phyloP scores from a whole-genome alignment of 2,888 invertebrate species.

The Apamea sordens region DNA sequence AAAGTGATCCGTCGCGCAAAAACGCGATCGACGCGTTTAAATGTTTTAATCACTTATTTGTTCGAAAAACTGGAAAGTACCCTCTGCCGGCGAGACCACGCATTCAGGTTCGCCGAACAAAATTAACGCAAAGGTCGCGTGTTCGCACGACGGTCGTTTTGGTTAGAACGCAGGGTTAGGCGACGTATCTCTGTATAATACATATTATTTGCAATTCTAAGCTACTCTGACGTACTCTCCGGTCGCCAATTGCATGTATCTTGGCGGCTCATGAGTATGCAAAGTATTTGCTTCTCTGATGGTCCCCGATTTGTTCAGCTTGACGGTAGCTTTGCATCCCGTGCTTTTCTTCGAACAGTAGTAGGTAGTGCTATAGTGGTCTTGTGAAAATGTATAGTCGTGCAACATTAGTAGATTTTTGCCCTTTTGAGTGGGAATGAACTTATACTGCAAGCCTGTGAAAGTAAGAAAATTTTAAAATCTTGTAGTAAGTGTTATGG shows the following conservation, averaged over 20 bases:
- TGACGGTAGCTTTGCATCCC: constrained; percentile 66
- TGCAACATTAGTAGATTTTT: constrained; percentile 61
- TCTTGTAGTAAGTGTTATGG: neutral
- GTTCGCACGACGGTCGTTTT: neutral
- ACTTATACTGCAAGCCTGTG: constrained; percentile 51
- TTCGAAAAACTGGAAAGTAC: neutral
- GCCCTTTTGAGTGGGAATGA: constrained; percentile 65
- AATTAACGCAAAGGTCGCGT: neutral
- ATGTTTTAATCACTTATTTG: neutral
- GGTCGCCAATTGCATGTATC: constrained; percentile 39
- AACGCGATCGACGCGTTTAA: too few species aligned
- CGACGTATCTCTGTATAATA: neutral
- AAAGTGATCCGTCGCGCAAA: neutral
- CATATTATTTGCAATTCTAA: neutral
- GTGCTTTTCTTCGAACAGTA: constrained; percentile 64
- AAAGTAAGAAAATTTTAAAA: constrained; percentile 18
- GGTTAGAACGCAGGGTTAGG: neutral
- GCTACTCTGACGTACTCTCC: constrained; percentile 54
- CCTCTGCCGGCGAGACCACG: too few species aligned
- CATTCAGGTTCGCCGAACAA: neutral
- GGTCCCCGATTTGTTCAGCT: constrained; percentile 49
- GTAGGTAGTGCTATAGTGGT: constrained; percentile 53
- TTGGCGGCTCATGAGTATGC: constrained; percentile 61
- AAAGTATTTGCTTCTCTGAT: constrained; percentile 34
- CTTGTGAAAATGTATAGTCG: constrained; percentile 62